These are phyloP conservation scores for Enteromius fasciolatus DNA, from an alignment of 2,797 vertebrate genomes.

Conservation along the genomic window DNA sequence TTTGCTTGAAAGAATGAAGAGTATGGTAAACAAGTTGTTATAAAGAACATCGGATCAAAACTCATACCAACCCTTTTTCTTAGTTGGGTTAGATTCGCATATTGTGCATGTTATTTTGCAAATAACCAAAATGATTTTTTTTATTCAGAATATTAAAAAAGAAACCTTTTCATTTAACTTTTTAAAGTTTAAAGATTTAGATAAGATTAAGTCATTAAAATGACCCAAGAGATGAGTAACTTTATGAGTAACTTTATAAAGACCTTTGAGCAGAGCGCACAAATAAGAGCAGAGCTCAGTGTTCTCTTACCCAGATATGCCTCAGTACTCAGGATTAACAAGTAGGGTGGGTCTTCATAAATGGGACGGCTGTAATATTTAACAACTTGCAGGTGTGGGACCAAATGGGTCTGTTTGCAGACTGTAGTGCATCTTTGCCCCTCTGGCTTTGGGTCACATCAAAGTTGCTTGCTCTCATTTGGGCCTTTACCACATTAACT, in stretches of 20 bases:
- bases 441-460: slow-evolving; percentile 69
- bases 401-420: slow-evolving; percentile 50
- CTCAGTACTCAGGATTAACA: slow-evolving; percentile 45
- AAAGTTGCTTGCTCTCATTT: slow-evolving; percentile 75
- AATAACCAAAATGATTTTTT: too few species aligned
- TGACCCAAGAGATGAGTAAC: background rate
- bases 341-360: slow-evolving; percentile 65
- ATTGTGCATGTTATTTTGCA: background rate
- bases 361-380: slow-evolving; percentile 69
- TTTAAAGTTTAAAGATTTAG: background rate
- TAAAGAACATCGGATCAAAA: too few species aligned
- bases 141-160: too few species aligned
- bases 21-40: too few species aligned
- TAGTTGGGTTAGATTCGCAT: background rate
- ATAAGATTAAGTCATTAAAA: background rate
- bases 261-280: slow-evolving; percentile 5
- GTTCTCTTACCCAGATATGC: slow-evolving; percentile 21
- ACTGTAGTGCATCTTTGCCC: slow-evolving; percentile 56
- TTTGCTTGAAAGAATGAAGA: too few species aligned
- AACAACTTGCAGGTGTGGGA: slow-evolving; percentile 80
- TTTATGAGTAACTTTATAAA: background rate
- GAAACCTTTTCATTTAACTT: too few species aligned
- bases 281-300: slow-evolving; percentile 26
- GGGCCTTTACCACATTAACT: slow-evolving; percentile 68
- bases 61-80: too few species aligned